Evolutionary conservation across 2,888 invertebrate species (phyloP), one percentile per base, ranked within the genome.

Genomic region (Trichacis sp.): DNA sequence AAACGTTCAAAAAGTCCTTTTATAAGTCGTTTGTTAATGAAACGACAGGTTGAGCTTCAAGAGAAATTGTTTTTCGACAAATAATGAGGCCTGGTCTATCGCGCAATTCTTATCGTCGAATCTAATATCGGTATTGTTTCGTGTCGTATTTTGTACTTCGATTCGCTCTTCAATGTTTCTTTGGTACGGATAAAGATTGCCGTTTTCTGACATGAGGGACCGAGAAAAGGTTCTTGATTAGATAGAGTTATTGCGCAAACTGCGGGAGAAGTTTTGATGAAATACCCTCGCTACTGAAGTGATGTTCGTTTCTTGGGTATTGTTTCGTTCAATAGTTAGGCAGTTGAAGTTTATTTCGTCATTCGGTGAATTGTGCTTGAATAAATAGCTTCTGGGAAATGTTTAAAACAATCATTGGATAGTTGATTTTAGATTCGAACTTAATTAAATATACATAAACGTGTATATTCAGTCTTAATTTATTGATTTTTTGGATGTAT

Each of bases 51-150:
- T 46, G 20, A 11, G 30, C 46, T 60, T 45, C 19, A 42, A 42
- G 59, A 40, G 49, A 55, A 64, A 64, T 64, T 51, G 54, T 48
- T 52, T 33, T 40, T 58, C 42, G 58, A 42, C 64, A 54, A 58
- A 58, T 58, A 54, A 58, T 54, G 58, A 64, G 62, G 36, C 49
- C 51, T 30, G 52, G 49, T 38, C 42, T 30, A n/a, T n/a, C 18
- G 19, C 33, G 61, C 43, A 56, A 63, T 63, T 48, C 56, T 29
- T 42, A 38, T 52, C 38, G 19, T 29, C 15, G 45, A 52, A 62
- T 52, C 56, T 62, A 62, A 62, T 62, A 48, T 56, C 18, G 56
- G 55, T 62, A 50, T 43, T 47, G 43, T 48, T 38, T 29, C 19
- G 36, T 29, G 56, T 42, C 36, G 52, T 45, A 33, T 40, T 24